A percentile compares a stretch with the other conserved stretches of the same genome.
These are phyloP conservation scores for Huso huso DNA, from an alignment of 2,797 vertebrate genomes.

Conservation along the genomic window DNA sequence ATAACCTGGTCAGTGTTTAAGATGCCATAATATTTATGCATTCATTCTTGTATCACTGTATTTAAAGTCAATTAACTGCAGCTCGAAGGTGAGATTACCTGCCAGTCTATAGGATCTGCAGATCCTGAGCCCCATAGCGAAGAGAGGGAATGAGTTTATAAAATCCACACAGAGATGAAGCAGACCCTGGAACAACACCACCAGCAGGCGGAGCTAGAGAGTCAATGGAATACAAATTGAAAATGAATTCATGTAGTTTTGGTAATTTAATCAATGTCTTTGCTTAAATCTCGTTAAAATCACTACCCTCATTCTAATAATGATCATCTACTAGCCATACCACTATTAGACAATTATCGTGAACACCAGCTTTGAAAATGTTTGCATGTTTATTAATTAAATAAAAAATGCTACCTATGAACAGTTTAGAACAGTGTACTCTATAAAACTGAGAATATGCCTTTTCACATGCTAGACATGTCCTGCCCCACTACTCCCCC, in stretches of 20 bases:
- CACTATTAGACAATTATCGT: too few species aligned
- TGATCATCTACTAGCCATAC: too few species aligned
- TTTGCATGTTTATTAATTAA: neutral
- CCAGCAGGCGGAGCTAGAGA: conserved; percentile 77
- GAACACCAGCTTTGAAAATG: neutral
- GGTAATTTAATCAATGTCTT: too few species aligned
- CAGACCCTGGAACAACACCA: conserved; percentile 83
- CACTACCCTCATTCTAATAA: too few species aligned
- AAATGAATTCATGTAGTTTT: neutral
- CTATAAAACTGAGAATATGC: neutral
- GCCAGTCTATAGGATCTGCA: conserved; percentile 78
- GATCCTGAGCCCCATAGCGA: conserved; percentile 70
- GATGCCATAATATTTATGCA: neutral
- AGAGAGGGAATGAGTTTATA: conserved; percentile 85
- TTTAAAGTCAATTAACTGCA: too few species aligned
- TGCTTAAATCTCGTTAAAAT: too few species aligned
- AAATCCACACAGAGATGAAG: conserved; percentile 80
- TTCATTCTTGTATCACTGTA: too few species aligned
- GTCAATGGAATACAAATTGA: neutral
- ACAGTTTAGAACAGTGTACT: neutral
- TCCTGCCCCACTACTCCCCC: neutral
- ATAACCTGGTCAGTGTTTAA: neutral
- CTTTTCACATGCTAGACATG: neutral
- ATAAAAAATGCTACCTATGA: neutral
- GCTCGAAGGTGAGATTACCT: conserved; percentile 44